Conservation (phyloP, 2,113 vertebrate genomes). For the Neolamprologus fasciatus region DNA sequence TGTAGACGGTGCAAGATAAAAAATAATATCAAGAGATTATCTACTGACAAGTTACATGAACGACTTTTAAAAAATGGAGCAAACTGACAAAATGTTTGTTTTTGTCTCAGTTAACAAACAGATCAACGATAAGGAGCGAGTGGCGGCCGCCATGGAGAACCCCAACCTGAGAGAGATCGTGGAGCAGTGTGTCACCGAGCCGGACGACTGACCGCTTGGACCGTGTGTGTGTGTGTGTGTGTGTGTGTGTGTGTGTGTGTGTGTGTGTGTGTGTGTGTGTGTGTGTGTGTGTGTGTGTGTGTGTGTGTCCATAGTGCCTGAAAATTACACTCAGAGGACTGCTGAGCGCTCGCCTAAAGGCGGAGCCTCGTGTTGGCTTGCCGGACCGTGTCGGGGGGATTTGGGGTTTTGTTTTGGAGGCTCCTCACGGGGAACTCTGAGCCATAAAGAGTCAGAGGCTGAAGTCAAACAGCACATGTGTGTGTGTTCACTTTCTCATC, state of each 20-base stretch:
- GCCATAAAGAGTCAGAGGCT: background rate
- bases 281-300: background rate
- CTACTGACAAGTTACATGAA: background rate
- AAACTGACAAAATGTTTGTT: background rate
- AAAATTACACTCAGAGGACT: background rate
- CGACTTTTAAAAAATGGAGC: background rate
- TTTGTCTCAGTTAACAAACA: slow-evolving; percentile 89
- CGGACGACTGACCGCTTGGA: slow-evolving; percentile 71
- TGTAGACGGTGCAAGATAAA: accelerated
- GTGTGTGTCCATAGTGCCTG: background rate
- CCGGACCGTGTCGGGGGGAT: accelerated
- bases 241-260: background rate
- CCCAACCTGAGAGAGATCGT: slow-evolving; percentile 90
- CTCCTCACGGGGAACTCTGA: background rate
- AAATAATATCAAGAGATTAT: background rate
- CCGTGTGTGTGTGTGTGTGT: accelerated
- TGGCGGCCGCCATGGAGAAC: slow-evolving; percentile 98
- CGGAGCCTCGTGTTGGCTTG: background rate
- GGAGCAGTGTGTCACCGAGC: slow-evolving; percentile 90
- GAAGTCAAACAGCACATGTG: background rate
- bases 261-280: accelerated
- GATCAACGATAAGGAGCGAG: slow-evolving; percentile 98
- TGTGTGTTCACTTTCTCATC: background rate
- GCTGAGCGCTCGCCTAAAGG: background rate
- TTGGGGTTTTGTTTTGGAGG: background rate